Evolutionary conservation across 2,797 vertebrate species (phyloP).

Genomic region (Hapalemur alaotrensis): DNA sequence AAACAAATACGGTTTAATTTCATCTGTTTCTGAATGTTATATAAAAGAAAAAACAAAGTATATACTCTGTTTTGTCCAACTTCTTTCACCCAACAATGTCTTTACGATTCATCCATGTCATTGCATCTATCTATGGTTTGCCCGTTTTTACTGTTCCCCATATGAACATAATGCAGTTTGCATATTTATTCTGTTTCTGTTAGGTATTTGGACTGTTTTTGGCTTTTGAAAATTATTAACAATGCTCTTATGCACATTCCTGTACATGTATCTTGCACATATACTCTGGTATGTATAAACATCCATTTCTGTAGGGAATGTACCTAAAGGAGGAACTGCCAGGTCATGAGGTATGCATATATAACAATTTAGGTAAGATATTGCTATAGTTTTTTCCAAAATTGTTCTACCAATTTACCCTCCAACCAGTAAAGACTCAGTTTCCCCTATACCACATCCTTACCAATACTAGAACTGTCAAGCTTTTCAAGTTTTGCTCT

Average conservation of each 20-base stretch:
- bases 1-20: conserved; percentile 7
- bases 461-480: neutral
- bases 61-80: neutral
- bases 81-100: neutral
- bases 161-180: neutral
- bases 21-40: neutral
- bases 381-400: neutral
- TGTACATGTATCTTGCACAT: neutral
- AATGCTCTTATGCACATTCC: neutral
- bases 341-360: neutral
- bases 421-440: neutral
- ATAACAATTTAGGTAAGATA: neutral
- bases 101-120: neutral
- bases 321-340: neutral
- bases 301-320: neutral
- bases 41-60: neutral
- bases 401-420: neutral
- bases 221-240: neutral
- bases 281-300: neutral
- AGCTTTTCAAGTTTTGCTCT: neutral
- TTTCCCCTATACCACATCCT: neutral
- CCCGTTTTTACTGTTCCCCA: neutral
- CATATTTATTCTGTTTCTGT: neutral
- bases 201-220: neutral
- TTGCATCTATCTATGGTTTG: neutral